Evolutionary conservation across 1,140 invertebrate species (phyloP), one percentile per base, ranked within the genome.

Genomic region (Drosophila hydei): DNA sequence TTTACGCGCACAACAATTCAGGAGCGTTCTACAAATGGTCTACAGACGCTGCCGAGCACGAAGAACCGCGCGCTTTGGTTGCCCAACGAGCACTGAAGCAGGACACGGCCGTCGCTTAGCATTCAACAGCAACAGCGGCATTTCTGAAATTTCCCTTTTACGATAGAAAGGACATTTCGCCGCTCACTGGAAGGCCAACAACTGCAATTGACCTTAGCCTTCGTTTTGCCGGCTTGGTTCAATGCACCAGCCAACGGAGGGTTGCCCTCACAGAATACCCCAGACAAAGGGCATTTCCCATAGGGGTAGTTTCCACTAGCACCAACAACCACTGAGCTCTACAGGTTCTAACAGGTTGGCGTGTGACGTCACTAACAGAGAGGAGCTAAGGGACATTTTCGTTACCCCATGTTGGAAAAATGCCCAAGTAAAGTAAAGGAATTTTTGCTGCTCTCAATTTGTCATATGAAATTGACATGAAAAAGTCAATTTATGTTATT

Each of bases 131-230:
- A 72, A 59, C 83, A 87, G 64, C 56, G 50, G 70, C 25, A 73
- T 33, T 23, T 40, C 12, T 30, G 45, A 64, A 81, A 72, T 83
- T 81, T 72, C 60, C 63, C 30, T 52, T 3, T 27, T n/a, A 21
- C 11, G 30, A 14, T 16, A 42, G 21, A 30, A 56, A 60, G 79
- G 72, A 83, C 38, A 72, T 83, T 83, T 60, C 23, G 23, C 11
- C 42, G 70, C 77, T 72, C 67, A 88, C 83, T 83, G 83, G 83
- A 89, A 87, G 16, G 16, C 38, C 62, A 60, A 36, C 45, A 56
- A 71, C 54, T 89, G 83, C 83, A 88, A 76, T 74, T 88, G 83
- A 88, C 83, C 84, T 88, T 88, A 88, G 84, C 83, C 83, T 88
- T 83, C 84, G 79, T 36, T 68, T 56, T 61, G 78, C 83, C 83